These are phyloP conservation scores for Panzeria rudis DNA, from an alignment of 2,888 invertebrate genomes.

Conservation along the genomic window DNA sequence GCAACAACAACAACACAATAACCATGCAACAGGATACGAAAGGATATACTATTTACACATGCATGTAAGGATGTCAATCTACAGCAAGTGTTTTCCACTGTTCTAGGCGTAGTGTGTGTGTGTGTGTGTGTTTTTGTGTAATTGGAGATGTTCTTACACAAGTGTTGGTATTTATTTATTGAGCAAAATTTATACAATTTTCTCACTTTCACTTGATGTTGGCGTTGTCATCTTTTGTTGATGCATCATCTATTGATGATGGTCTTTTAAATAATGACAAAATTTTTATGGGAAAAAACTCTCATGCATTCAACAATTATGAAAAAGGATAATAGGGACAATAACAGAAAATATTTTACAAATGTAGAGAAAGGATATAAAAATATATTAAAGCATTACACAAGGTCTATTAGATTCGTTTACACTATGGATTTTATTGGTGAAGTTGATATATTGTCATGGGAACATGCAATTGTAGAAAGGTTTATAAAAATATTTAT, in stretches of 20 bases:
- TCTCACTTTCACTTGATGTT: constrained; percentile 79
- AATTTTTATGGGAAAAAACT: constrained; percentile 58
- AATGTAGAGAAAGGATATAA: constrained; percentile 48
- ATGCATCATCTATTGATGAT: constrained; percentile 9
- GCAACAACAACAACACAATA: constrained; percentile 36
- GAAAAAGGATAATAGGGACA: constrained; percentile 63
- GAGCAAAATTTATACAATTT: constrained; percentile 75
- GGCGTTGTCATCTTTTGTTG: constrained; percentile 56
- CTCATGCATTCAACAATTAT: constrained; percentile 53
- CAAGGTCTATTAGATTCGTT: background rate
- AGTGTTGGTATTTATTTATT: constrained; percentile 56
- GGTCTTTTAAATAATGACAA: constrained; percentile 41
- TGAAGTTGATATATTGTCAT: constrained; percentile 36
- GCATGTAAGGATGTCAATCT: constrained; percentile 1
- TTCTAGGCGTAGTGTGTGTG: background rate
- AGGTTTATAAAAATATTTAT: background rate
- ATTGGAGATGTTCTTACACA: constrained; percentile 60
- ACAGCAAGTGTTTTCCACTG: constrained; percentile 37
- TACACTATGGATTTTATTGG: background rate
- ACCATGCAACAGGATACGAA: constrained; percentile 70
- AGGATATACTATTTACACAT: constrained; percentile 60
- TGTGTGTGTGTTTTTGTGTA: constrained; percentile 25
- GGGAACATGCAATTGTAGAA: constrained; percentile 54
- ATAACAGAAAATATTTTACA: background rate
- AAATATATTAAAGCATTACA: constrained; percentile 1